These are phyloP conservation scores for Orchestia grillus DNA, from an alignment of 1,140 invertebrate species.

Conservation along the genomic window DNA sequence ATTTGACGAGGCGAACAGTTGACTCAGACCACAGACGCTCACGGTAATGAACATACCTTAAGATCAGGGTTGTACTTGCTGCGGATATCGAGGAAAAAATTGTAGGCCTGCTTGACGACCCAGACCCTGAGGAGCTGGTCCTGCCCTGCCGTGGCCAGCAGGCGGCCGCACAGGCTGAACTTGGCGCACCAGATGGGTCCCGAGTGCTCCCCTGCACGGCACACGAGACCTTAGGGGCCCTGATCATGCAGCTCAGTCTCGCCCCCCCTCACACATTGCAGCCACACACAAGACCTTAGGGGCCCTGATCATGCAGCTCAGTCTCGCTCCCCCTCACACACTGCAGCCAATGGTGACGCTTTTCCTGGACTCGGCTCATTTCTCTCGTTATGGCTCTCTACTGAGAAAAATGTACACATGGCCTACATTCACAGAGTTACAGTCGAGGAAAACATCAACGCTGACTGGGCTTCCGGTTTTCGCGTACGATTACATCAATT, in stretches of 20 bases:
- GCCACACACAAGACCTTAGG: background rate
- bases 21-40: background rate
- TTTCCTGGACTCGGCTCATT: background rate
- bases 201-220: slow-evolving; percentile 79
- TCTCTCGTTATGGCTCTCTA: background rate
- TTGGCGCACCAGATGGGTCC: slow-evolving; percentile 99
- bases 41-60: slow-evolving; percentile 70
- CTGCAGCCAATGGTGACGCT: background rate
- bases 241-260: background rate
- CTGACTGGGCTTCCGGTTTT: no score
- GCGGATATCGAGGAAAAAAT: slow-evolving; percentile 94
- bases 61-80: slow-evolving; percentile 91
- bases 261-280: background rate
- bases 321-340: background rate
- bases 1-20: background rate
- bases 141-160: slow-evolving; percentile 95
- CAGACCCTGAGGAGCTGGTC: slow-evolving; percentile 93
- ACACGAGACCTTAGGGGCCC: background rate
- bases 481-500: no score
- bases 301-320: background rate
- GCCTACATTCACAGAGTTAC: background rate
- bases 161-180: slow-evolving; percentile 92
- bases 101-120: slow-evolving; percentile 84
- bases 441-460: background rate
- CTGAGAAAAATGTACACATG: background rate